phyloP scores from a whole-genome alignment of 2,888 invertebrate genomes.

The Ophion ellenae region DNA sequence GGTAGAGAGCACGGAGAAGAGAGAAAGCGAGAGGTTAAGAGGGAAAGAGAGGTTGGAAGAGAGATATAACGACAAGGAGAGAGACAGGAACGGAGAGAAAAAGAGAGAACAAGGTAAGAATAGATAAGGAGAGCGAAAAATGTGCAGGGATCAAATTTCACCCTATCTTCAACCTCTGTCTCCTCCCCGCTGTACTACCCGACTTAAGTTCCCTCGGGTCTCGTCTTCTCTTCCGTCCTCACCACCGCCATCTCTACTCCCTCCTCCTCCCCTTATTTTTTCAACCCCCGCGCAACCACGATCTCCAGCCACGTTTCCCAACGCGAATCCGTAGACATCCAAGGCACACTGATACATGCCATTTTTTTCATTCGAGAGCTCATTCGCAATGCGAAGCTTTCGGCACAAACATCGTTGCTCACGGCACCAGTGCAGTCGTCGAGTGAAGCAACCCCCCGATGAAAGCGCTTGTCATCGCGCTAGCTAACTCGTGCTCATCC shows the following conservation, averaged over 20 bases:
- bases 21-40: too few species aligned
- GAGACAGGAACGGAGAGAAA: not conserved
- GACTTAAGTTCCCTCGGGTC: constrained; percentile 28
- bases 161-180: constrained; percentile 14
- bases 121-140: constrained; percentile 23
- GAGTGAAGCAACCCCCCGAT: not conserved
- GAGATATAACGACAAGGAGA: too few species aligned
- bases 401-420: not conserved
- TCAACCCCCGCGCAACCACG: not conserved
- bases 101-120: not conserved
- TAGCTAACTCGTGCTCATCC: not conserved
- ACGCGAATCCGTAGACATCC: not conserved
- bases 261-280: constrained; percentile 17
- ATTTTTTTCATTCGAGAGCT: not conserved
- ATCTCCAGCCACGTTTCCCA: not conserved
- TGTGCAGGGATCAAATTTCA: constrained; percentile 48
- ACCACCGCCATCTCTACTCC: not conserved
- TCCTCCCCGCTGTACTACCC: not conserved
- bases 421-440: not conserved
- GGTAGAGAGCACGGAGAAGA: too few species aligned
- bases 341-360: not conserved
- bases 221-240: not conserved
- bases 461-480: constrained; percentile 3
- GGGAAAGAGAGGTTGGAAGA: too few species aligned
- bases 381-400: not conserved